Conservation (phyloP, 1,140 invertebrate genomes). For the Pemphigus obesinymphae region DNA sequence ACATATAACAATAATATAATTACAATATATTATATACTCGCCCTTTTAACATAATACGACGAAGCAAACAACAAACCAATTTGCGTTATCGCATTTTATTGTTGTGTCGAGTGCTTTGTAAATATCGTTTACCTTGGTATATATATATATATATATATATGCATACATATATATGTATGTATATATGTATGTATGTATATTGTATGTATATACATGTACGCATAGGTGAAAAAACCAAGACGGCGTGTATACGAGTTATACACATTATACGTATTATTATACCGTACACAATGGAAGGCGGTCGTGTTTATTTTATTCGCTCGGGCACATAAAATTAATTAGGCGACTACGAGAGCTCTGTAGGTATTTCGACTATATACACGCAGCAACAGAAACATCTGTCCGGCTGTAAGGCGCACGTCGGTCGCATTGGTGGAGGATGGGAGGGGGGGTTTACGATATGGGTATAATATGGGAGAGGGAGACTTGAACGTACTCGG, state of each 20-base stretch:
- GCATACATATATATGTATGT: neutral
- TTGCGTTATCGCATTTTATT: conserved; percentile 16
- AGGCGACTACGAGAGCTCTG: neutral
- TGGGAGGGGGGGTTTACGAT: no score
- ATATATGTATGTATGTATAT: no score
- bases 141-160: neutral
- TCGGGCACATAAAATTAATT: neutral
- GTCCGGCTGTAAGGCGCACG: neutral
- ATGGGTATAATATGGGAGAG: no score
- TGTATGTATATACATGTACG: no score
- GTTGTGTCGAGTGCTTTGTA: conserved; percentile 1
- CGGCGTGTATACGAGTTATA: no score
- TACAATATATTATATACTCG: neutral
- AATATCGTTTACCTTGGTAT: neutral
- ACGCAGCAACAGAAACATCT: neutral
- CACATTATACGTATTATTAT: no score
- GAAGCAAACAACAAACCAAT: conserved; percentile 15
- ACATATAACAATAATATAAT: neutral
- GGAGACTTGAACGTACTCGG: no score
- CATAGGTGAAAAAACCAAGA: no score
- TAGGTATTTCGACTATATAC: neutral
- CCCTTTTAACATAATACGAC: conserved; percentile 2
- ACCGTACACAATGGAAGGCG: neutral
- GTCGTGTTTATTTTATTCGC: neutral
- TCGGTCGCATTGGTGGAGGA: neutral